These are phyloP conservation scores for Nycticorax nycticorax DNA, from an alignment of 2,113 vertebrate species.

Conservation along the genomic window DNA sequence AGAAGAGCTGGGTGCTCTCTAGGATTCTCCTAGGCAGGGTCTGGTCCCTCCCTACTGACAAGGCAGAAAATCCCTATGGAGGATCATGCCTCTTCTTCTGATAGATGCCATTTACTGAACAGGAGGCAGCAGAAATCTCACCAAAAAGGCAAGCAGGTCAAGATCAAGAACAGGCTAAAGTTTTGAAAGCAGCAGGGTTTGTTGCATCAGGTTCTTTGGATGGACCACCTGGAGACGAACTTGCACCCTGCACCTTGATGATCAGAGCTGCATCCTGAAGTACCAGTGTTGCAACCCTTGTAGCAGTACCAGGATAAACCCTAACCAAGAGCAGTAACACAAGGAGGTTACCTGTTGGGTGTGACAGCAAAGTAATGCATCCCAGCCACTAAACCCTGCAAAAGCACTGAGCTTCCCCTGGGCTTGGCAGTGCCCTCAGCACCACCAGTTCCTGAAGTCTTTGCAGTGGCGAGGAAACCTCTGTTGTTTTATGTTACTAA, in stretches of 20 bases:
- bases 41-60: background rate
- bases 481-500: background rate
- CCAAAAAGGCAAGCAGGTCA: background rate
- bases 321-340: accelerated
- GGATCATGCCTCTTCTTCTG: background rate
- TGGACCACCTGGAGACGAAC: no score
- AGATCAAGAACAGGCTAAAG: background rate
- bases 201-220: background rate
- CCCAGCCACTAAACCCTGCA: background rate
- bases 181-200: background rate
- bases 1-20: background rate
- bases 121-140: background rate
- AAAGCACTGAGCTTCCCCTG: background rate
- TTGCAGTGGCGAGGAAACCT: background rate
- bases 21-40: background rate
- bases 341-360: background rate
- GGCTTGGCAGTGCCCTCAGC: background rate
- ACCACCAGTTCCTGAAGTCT: background rate
- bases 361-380: accelerated
- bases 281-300: background rate
- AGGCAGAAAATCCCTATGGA: background rate
- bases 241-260: background rate
- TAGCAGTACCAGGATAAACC: background rate
- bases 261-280: background rate
- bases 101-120: background rate